phyloP scores from a whole-genome alignment of 2,797 vertebrate genomes.

The Aulostomus chinensis region DNA sequence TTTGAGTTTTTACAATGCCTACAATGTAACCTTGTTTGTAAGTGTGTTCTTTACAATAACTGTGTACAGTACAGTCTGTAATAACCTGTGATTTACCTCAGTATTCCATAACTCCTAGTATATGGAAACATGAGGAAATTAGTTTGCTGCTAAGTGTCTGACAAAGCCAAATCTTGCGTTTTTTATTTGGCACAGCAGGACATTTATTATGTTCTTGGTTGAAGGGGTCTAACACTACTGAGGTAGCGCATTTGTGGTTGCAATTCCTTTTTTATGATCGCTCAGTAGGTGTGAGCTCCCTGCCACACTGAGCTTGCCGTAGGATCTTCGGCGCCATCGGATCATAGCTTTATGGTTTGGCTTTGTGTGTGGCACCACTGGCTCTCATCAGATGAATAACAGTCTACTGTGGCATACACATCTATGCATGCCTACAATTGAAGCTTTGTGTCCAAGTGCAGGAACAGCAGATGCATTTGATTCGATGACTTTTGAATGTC shows the following conservation, averaged over 20 bases:
- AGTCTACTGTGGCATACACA: too few relatives aligned
- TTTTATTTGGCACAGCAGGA: slow-evolving; percentile 50
- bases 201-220: slow-evolving; percentile 46
- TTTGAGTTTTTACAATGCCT: background rate
- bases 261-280: slow-evolving; percentile 47
- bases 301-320: slow-evolving; percentile 5
- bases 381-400: too few relatives aligned
- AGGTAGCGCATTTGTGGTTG: slow-evolving; percentile 31
- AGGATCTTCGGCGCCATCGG: background rate
- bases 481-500: too few relatives aligned
- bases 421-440: too few relatives aligned
- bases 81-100: slow-evolving; percentile 37
- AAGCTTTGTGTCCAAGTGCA: background rate
- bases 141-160: slow-evolving; percentile 63
- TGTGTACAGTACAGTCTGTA: too few relatives aligned
- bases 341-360: background rate
- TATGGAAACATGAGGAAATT: slow-evolving; percentile 62
- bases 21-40: too few relatives aligned
- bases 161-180: slow-evolving; percentile 61
- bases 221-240: slow-evolving; percentile 25
- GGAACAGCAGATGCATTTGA: background rate
- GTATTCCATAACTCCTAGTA: slow-evolving; percentile 49
- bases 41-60: too few relatives aligned
- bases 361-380: background rate
- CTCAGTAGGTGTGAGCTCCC: slow-evolving; percentile 2